Base-by-base conservation (phyloP, 2,797 vertebrate species). In the Sebastes matsubarae region DNA sequence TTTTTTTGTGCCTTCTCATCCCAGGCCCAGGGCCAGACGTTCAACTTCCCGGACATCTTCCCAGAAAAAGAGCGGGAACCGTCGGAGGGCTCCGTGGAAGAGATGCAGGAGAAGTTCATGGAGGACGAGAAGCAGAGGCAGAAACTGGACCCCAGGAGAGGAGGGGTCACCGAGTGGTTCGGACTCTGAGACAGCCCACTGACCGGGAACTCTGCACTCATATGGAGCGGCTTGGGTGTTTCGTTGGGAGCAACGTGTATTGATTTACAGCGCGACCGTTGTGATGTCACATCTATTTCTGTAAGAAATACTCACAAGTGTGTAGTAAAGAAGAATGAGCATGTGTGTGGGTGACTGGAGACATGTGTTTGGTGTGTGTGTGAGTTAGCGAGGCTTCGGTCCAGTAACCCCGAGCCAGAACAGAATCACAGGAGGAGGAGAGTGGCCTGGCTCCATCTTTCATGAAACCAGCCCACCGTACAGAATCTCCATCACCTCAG, bases 21-120 rank as follows among this genome's bases (percentile, higher is more conserved):
- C 80, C 88, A 99, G 98, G 95, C 95, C 8, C 95, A 97, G 52
- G 95, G 96, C 85, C 97, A 98, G 94, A 98, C 96, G 5, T 99
- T 99, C 93, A 94, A 95, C 78, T 99, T 99, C 94, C 98, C 98
- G 3, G 94, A 98, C 88, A 93, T 99, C 87, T 98, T 98, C 93
- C 97, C 97, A 0, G 93, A 96, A 89, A 97, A 95, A 85, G 93
- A 95, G 34, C 77, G 11, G 78, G 77, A 75, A 1, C 2, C 87
- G 0, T 89, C 91, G 25, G 91, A 96, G 80, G 94, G 91, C 25
- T 94, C 97, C 13, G 13, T 91, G 11, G 96, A 96, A 20, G 96
- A 96, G 29, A 76, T 96, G 82, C 96, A 93, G 93, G 79, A 95
- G 73, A 93, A 96, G 91, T 96, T 94, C 80, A 90, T 96, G 95